phyloP scores from a whole-genome alignment of 1,140 invertebrate species.

The Atta colombica region DNA sequence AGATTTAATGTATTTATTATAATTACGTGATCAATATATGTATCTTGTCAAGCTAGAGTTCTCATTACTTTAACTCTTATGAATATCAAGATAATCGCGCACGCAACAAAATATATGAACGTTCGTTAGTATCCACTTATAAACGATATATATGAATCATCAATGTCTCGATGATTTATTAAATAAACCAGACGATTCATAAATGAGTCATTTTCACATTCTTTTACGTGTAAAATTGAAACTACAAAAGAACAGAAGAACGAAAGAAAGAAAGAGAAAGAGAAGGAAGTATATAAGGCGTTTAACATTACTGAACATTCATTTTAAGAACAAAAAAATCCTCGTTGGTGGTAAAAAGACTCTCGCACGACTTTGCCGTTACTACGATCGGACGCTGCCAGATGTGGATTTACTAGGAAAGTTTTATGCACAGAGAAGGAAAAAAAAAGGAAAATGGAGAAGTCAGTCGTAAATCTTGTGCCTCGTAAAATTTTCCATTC shows the following conservation, averaged over 20 bases:
- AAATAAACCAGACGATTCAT: not conserved
- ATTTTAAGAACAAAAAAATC: conserved; percentile 50
- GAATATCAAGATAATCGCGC: not conserved
- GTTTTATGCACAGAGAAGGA: conserved; percentile 65
- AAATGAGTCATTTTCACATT: conserved; percentile 7
- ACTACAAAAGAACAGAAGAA: not conserved
- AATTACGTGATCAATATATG: too few relatives aligned
- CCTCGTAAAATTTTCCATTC: conserved; percentile 74
- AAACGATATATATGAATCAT: not conserved
- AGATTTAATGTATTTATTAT: not conserved
- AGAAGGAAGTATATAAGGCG: not conserved
- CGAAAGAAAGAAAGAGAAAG: not conserved
- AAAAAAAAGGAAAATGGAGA: conserved; percentile 53
- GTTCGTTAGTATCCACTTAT: not conserved
- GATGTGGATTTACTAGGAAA: conserved; percentile 72
- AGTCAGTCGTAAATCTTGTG: conserved; percentile 71
- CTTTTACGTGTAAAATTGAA: not conserved
- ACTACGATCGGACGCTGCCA: conserved; percentile 69
- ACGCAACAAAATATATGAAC: not conserved
- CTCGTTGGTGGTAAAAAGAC: conserved; percentile 47
- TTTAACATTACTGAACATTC: conserved; percentile 48
- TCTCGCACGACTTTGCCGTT: conserved; percentile 62
- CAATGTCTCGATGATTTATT: not conserved
- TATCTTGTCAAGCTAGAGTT: not conserved
- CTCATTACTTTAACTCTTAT: not conserved